phyloP scores from a whole-genome alignment of 2,797 vertebrate genomes.

The Valencia hispanica region DNA sequence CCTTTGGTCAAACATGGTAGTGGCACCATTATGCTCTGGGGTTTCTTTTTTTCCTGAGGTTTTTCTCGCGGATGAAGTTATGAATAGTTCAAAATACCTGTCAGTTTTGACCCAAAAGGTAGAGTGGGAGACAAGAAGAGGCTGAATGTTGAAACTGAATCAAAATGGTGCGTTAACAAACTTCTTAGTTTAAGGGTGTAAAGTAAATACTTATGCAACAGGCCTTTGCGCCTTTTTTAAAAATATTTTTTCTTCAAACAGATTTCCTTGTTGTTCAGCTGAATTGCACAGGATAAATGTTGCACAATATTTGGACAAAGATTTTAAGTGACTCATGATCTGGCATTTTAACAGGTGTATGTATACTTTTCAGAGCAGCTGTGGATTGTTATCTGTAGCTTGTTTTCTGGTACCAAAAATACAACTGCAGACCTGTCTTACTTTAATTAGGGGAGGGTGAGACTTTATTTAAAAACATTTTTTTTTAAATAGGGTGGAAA shows the following conservation, averaged over 20 bases:
- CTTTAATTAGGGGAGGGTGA: constrained; percentile 31
- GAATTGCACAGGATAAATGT: not conserved
- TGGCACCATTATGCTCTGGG: not conserved
- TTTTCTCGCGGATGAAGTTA: too few species aligned
- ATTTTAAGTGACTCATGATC: not conserved
- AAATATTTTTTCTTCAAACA: not conserved
- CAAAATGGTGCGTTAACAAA: not conserved
- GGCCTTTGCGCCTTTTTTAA: not conserved
- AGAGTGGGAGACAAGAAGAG: too few species aligned
- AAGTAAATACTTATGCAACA: not conserved
- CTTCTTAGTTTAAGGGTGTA: not conserved
- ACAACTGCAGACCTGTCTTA: constrained; percentile 26
- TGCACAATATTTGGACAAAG: not conserved
- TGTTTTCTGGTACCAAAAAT: constrained; percentile 37
- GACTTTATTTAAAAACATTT: constrained; percentile 24
- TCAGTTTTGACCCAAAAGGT: too few species aligned
- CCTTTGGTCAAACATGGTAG: not conserved
- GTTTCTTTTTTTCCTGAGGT: not conserved
- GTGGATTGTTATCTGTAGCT: not conserved
- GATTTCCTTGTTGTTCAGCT: not conserved
- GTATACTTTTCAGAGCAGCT: not conserved
- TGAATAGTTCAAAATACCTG: too few species aligned
- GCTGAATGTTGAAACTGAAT: not conserved
- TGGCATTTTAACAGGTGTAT: not conserved
- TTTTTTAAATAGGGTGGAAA: too few species aligned